Conservation (phyloP, 2,797 vertebrate species). For the Pygocentrus nattereri region DNA sequence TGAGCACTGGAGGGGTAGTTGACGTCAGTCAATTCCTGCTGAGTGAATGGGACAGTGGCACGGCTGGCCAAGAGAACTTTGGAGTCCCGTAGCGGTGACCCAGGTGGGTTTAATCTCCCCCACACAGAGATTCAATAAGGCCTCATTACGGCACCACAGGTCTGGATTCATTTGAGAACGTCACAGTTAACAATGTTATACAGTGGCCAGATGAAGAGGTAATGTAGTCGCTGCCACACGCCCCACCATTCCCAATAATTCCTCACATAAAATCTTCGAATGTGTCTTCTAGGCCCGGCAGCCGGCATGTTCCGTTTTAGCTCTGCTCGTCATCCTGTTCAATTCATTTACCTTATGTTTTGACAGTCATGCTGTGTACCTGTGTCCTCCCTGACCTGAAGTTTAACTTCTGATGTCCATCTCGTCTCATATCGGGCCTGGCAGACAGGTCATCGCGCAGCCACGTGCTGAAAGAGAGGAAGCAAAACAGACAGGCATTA, state of each 20-base stretch:
- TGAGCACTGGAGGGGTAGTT: not conserved
- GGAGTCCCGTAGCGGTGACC: constrained; percentile 51
- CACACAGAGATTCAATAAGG: constrained; percentile 68
- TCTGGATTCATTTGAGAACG: constrained; percentile 70
- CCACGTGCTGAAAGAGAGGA: constrained; percentile 75
- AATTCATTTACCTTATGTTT: constrained; percentile 31
- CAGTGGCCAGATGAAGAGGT: constrained; percentile 53
- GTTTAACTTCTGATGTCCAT: constrained; percentile 28
- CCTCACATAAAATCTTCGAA: constrained; percentile 51
- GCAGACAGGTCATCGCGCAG: constrained; percentile 32
- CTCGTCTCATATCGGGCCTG: constrained; percentile 9
- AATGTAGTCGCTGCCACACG: constrained; percentile 48
- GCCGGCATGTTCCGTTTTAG: constrained; percentile 3
- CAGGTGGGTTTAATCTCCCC: constrained; percentile 67
- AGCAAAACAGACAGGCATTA: constrained; percentile 72
- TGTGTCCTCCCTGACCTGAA: constrained; percentile 43
- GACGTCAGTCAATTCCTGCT: constrained; percentile 41
- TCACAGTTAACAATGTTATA: constrained; percentile 72
- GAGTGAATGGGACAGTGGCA: constrained; percentile 33
- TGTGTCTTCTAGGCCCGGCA: not conserved
- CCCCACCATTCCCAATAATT: constrained; percentile 33
- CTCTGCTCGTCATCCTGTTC: constrained; percentile 11
- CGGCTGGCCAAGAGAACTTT: constrained; percentile 49
- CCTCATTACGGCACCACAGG: constrained; percentile 65
- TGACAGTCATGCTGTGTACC: constrained; percentile 34